A percentile compares a stretch with the other conserved stretches of the same genome.
phyloP scores from a whole-genome alignment of 1,140 invertebrate species.

The Heliconius hermathena region DNA sequence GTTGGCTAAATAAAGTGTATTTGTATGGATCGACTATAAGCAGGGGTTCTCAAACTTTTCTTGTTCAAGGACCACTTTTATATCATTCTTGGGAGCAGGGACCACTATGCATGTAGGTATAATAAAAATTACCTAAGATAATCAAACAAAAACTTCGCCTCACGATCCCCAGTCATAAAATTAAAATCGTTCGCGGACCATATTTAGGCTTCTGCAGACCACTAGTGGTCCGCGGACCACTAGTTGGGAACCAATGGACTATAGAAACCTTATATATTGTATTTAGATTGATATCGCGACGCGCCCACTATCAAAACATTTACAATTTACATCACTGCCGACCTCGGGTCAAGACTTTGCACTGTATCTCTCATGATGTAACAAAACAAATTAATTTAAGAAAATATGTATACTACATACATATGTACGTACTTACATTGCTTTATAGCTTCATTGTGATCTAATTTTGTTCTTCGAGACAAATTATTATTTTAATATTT shows the following conservation, averaged over 20 bases:
- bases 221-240: too few species aligned
- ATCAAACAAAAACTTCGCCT: too few species aligned
- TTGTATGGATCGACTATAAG: background rate
- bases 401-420: background rate
- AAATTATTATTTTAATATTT: too few species aligned
- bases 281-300: slow-evolving; percentile 34
- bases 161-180: too few species aligned
- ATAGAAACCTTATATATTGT: background rate
- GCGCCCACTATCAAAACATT: slow-evolving; percentile 30
- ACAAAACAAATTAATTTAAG: slow-evolving; percentile 21
- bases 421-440: background rate
- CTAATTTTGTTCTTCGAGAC: background rate
- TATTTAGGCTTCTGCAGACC: too few species aligned
- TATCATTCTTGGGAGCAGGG: too few species aligned
- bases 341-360: slow-evolving; percentile 41
- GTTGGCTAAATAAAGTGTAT: background rate
- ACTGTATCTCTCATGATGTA: slow-evolving; percentile 30
- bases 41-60: too few species aligned
- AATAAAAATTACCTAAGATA: too few species aligned
- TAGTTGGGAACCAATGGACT: too few species aligned
- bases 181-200: too few species aligned
- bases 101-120: too few species aligned
- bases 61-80: background rate
- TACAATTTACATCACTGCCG: slow-evolving; percentile 37
- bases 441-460: background rate